Conservation (phyloP, 1,140 invertebrate genomes). For the Brachionus paranguensis region DNA sequence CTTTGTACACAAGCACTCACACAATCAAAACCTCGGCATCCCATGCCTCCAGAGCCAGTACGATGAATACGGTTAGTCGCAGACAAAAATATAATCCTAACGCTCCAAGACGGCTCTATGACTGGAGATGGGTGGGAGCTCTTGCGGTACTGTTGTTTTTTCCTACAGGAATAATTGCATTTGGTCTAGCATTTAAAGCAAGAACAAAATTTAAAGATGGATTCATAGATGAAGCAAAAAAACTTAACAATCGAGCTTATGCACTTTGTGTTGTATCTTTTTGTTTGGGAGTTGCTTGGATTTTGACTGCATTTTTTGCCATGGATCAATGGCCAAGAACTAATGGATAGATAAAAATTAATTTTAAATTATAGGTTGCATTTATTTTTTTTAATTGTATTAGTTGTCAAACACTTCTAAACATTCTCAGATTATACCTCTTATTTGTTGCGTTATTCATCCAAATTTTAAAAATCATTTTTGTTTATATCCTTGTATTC, state of each 20-base stretch:
- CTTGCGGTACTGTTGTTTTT: slow-evolving; percentile 27
- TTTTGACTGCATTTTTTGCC: slow-evolving; percentile 10
- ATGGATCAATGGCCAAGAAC: slow-evolving; percentile 39
- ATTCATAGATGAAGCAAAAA: slow-evolving; percentile 30
- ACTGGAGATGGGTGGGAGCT: slow-evolving; percentile 37
- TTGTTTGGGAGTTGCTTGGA: slow-evolving; percentile 9
- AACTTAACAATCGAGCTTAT: slow-evolving; percentile 24
- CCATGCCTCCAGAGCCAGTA: neutral
- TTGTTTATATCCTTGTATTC: neutral
- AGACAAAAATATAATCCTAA: slow-evolving; percentile 38
- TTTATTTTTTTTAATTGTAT: slow-evolving; percentile 20
- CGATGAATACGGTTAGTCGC: slow-evolving; percentile 14
- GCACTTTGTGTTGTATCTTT: slow-evolving; percentile 32
- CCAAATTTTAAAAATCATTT: neutral
- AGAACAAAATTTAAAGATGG: slow-evolving; percentile 28
- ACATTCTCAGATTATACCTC: neutral
- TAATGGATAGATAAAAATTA: neutral
- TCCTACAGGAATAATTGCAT: slow-evolving; percentile 33
- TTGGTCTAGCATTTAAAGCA: slow-evolving; percentile 37
- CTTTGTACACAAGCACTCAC: slow-evolving; percentile 34
- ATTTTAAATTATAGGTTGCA: neutral
- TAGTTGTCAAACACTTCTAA: neutral
- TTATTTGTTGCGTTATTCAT: neutral
- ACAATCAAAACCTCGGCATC: slow-evolving; percentile 36
- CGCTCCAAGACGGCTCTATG: neutral